Conservation (phyloP, 2,113 vertebrate genomes). For the Anguilla japonica region DNA sequence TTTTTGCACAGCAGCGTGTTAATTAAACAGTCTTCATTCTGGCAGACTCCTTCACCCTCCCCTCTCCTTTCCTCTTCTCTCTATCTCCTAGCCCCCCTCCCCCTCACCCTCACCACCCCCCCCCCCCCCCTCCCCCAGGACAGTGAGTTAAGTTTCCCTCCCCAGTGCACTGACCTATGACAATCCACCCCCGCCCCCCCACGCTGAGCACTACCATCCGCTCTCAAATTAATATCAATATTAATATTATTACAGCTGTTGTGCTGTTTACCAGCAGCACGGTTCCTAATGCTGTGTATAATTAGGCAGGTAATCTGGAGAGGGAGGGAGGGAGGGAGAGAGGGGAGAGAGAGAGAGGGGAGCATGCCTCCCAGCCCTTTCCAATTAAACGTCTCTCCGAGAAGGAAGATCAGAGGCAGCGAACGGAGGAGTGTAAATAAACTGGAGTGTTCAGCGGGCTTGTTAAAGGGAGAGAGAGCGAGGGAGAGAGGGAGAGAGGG, state of each 20-base stretch:
- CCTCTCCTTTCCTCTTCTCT: too few species aligned
- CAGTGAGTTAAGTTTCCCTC: neutral
- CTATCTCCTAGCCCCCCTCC: neutral
- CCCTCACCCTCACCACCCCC: too few species aligned
- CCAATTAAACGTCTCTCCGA: slow-evolving; percentile 11
- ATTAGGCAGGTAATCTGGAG: slow-evolving; percentile 31
- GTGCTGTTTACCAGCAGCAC: slow-evolving; percentile 49
- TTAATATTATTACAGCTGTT: slow-evolving; percentile 56
- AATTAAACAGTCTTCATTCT: slow-evolving; percentile 2
- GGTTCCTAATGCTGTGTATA: slow-evolving; percentile 42
- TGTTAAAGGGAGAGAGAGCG: slow-evolving; percentile 22
- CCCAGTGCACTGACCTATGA: slow-evolving; percentile 13
- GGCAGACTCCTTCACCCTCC: neutral
- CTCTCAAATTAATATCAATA: slow-evolving; percentile 35
- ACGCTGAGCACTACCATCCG: slow-evolving; percentile 1
- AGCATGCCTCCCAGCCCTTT: slow-evolving; percentile 8
- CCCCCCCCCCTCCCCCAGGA: neutral
- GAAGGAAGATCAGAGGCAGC: slow-evolving; percentile 21
- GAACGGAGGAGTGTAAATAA: neutral
- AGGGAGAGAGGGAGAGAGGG: slow-evolving; percentile 24
- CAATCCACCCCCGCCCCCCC: neutral
- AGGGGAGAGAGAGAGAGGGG: neutral
- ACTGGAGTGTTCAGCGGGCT: neutral
- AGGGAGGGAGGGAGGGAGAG: neutral
- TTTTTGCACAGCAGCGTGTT: neutral